These are phyloP conservation scores for Lepus townsendii DNA, from an alignment of 2,797 vertebrate genomes.

Conservation along the genomic window DNA sequence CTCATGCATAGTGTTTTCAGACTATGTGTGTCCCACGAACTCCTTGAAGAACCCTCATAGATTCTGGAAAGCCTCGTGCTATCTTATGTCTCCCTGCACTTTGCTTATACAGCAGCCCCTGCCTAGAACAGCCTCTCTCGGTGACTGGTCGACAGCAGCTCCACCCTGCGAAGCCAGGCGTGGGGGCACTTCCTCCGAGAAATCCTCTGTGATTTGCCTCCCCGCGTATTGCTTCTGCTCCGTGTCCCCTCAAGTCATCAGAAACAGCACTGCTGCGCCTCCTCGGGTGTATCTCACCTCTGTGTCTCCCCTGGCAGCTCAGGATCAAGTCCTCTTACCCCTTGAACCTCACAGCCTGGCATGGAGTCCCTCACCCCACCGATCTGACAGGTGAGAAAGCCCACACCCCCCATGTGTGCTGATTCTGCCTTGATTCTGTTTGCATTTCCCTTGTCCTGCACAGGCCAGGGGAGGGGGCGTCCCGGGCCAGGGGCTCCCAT, in stretches of 20 bases:
- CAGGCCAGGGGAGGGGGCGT: fast-evolving
- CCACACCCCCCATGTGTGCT: not conserved
- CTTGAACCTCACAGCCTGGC: not conserved
- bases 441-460: not conserved
- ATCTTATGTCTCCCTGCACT: not conserved
- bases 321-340: not conserved
- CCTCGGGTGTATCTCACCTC: not conserved
- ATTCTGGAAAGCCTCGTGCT: not conserved
- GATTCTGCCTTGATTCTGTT: not conserved
- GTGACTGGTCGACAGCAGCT: not conserved
- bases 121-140: too few relatives aligned
- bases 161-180: not conserved
- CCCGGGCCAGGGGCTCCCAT: not conserved
- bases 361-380: not conserved
- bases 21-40: too few relatives aligned
- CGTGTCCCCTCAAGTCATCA: not conserved
- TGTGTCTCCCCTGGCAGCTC: not conserved
- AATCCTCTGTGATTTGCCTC: not conserved
- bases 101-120: not conserved
- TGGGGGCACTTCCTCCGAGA: not conserved
- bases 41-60: too few relatives aligned
- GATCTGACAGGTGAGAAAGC: not conserved
- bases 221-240: not conserved
- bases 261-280: not conserved
- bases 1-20: too few relatives aligned